Percentiles rank a stretch among this genome's conserved stretches.
These are phyloP conservation scores for Apamea anceps DNA, from an alignment of 2,888 invertebrate species.

Conservation along the genomic window DNA sequence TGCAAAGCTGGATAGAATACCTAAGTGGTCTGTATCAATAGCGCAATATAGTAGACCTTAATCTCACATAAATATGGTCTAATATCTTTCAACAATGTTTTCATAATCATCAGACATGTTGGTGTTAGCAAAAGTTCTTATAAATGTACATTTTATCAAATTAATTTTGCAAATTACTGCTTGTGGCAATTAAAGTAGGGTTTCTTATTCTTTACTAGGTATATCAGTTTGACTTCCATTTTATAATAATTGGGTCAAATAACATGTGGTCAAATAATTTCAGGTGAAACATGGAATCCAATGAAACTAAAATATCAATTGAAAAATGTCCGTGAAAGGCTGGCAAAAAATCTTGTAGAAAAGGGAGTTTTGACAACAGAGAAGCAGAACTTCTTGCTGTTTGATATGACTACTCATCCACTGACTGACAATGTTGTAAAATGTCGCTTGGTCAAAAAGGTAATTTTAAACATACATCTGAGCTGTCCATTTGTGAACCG, in stretches of 20 bases:
- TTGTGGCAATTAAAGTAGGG: not conserved
- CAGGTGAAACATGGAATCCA: constrained; percentile 99
- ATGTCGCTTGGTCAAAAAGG: constrained; percentile 98
- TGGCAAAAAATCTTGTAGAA: constrained; percentile 99
- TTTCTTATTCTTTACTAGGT: not conserved
- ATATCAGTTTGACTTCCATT: not conserved
- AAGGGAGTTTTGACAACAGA: constrained; percentile 99
- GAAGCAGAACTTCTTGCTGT: constrained; percentile 99
- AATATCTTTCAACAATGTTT: not conserved
- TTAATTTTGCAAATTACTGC: not conserved
- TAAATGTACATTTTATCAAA: not conserved
- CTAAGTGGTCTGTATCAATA: constrained; percentile 94
- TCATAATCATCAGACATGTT: not conserved
- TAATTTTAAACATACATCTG: constrained; percentile 76
- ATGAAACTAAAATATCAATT: constrained; percentile 99
- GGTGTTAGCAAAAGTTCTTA: not conserved
- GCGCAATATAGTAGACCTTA: not conserved
- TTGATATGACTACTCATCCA: constrained; percentile 99
- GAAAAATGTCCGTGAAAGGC: constrained; percentile 99
- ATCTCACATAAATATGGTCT: not conserved
- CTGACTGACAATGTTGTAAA: constrained; percentile 98
- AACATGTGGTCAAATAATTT: constrained; percentile 61
- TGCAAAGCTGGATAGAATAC: constrained; percentile 99
- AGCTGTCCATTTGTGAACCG: constrained; percentile 1
- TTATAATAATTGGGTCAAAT: constrained; percentile 2